Evolutionary conservation across 92 coral and sea anemone genomes (phyloP), one percentile per base, ranked within the genome.

Genomic region (Nematostella vectensis): DNA sequence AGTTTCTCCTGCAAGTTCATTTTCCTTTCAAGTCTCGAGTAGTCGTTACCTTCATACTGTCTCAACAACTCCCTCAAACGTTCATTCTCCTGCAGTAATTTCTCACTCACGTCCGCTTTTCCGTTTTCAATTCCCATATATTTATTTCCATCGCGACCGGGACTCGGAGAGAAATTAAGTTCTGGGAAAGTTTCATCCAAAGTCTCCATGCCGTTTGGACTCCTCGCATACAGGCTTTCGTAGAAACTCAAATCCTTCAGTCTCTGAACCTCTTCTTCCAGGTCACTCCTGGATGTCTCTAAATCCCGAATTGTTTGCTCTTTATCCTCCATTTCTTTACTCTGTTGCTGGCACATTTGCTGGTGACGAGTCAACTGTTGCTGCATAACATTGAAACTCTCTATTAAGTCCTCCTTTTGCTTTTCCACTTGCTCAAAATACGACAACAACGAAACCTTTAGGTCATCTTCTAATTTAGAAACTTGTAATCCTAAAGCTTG

Each of bases 391-490:
- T 76, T 68, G 29, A 85, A 85, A 64, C 88, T 80, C 29, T 74
- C 53, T 40, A 81, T 85, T 52, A 85, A 63, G 33, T 85, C 95
- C 25, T 85, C 88, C 47, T 85, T 85, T 62, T 85, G 88, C 29
- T 20, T 39, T 37, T 85, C 95, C 45, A 85, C 85, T 71, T 85
- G 80, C 55, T 85, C 95, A 48, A 85, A 61, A 67, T 85, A 80
- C 47, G 74, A 65, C 16, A 85, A 63, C 42, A 85, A 43, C 1
- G 88, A 76, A 30, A 74, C 68, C 54, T 80, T 85, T 40, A 85
- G 75, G 69, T 85, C 95, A 43, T 85, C 95, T 48, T 85, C 95
- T 0, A 85, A 66, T 71, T 76, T 70, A 39, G 84, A 75, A 55
- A 71, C 88, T 70, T 85, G 88, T 27, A 81, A 22, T 22, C 95